These are phyloP conservation scores for Halictus quadricinctus DNA, from an alignment of 2,888 invertebrate genomes.

Conservation along the genomic window DNA sequence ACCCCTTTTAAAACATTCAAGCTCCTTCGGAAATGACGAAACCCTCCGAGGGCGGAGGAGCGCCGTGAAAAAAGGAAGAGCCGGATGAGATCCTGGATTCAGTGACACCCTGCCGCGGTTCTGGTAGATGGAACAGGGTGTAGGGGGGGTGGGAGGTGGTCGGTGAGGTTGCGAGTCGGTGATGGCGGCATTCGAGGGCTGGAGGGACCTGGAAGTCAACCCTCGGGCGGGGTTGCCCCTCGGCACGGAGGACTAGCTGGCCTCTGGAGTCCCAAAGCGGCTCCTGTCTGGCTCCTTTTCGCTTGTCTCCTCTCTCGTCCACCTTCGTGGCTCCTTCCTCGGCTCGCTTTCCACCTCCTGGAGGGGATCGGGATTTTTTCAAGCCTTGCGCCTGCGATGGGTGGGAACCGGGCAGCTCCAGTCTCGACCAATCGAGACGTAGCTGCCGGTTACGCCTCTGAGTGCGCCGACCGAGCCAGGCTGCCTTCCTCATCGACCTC, in stretches of 20 bases:
- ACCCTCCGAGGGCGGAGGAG: conserved; percentile 27
- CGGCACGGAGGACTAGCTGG: conserved; percentile 48
- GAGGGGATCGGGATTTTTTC: conserved; percentile 64
- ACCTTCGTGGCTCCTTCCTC: conserved; percentile 57
- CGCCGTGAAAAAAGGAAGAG: conserved; percentile 25
- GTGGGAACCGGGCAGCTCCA: conserved; percentile 72
- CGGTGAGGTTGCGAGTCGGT: conserved; percentile 45
- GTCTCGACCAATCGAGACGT: conserved; percentile 72
- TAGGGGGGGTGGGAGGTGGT: background rate
- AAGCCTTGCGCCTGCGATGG: conserved; percentile 77
- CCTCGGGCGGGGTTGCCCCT: conserved; percentile 70
- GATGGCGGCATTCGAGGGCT: conserved; percentile 66
- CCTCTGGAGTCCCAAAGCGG: conserved; percentile 45
- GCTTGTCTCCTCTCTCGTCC: conserved; percentile 61
- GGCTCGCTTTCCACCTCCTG: conserved; percentile 62
- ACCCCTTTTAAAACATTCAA: conserved; percentile 55
- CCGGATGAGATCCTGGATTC: conserved; percentile 46
- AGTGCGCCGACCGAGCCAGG: conserved; percentile 66
- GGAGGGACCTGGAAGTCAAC: conserved; percentile 66
- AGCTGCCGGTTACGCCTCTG: conserved; percentile 72
- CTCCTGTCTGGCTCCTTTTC: conserved; percentile 57
- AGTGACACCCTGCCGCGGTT: conserved; percentile 24
- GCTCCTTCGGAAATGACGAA: conserved; percentile 46
- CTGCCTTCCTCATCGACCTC: conserved; percentile 69
- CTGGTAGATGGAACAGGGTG: background rate